A percentile compares a stretch with the other conserved stretches of the same genome.
Conservation (phyloP, 2,113 vertebrate genomes). For the Promerops cafer region DNA sequence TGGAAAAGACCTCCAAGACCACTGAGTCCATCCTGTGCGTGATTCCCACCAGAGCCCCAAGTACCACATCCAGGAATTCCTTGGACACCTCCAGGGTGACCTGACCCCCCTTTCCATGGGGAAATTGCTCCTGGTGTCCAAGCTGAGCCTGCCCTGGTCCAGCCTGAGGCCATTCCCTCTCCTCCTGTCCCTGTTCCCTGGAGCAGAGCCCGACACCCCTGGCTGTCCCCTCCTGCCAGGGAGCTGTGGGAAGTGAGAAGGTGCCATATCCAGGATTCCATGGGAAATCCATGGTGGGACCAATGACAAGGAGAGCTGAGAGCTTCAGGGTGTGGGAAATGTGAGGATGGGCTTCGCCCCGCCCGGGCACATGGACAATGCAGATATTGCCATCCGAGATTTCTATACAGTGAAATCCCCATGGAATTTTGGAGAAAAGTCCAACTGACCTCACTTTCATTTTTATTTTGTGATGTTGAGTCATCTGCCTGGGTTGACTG, state of each 20-base stretch:
- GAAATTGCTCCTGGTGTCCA: not conserved
- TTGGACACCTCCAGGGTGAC: not conserved
- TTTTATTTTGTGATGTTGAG: not conserved
- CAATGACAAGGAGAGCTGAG: not conserved
- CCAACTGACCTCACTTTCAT: not conserved
- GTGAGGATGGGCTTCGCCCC: not conserved
- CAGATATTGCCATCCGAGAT: not conserved
- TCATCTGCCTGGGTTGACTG: accelerated
- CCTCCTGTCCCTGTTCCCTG: not conserved
- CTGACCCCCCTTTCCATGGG: accelerated
- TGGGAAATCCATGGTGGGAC: not conserved
- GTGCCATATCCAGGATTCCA: not conserved
- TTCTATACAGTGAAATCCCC: not conserved
- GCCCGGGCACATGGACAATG: not conserved
- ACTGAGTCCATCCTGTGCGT: accelerated
- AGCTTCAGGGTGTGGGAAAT: not conserved
- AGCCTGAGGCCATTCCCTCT: not conserved
- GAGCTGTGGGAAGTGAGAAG: not conserved
- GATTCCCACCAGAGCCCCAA: accelerated
- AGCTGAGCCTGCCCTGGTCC: accelerated
- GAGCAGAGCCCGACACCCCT: accelerated
- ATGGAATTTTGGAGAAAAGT: not conserved
- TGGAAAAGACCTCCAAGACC: not conserved
- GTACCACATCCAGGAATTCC: not conserved
- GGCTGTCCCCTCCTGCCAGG: not conserved